Evolutionary conservation across 2,113 vertebrate genomes (phyloP).

Genomic region (Mohoua ochrocephala): DNA sequence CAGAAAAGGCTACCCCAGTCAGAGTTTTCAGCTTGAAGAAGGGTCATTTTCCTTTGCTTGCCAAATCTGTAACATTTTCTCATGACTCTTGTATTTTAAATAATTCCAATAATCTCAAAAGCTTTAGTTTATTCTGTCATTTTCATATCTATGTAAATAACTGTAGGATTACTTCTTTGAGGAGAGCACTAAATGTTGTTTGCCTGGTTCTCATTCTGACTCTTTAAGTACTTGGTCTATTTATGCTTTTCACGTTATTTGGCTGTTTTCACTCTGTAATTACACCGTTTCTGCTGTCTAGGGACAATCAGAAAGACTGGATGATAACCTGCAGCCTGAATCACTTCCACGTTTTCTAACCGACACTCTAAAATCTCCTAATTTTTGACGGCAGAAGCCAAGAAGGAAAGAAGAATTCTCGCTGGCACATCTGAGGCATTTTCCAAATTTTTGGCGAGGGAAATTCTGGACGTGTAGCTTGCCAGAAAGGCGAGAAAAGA

Average conservation of each 20-base stretch:
- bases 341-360: neutral
- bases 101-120: neutral
- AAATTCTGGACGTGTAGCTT: neutral
- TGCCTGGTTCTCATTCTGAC: neutral
- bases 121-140: neutral
- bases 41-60: neutral
- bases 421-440: neutral
- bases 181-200: neutral
- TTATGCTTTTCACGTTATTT: neutral
- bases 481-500: neutral
- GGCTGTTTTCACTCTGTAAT: neutral
- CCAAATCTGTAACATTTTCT: neutral
- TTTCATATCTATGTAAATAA: neutral
- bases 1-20: neutral
- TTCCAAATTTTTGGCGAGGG: neutral
- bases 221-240: neutral
- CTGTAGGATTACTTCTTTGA: neutral
- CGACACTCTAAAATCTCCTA: neutral
- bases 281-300: slow-evolving; percentile 14
- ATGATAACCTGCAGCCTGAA: neutral
- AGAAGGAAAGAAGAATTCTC: neutral
- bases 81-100: neutral
- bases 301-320: neutral
- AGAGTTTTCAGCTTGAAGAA: neutral
- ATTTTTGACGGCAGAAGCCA: neutral